These are phyloP conservation scores for Columbina picui DNA, from an alignment of 2,113 vertebrate species.

Conservation along the genomic window DNA sequence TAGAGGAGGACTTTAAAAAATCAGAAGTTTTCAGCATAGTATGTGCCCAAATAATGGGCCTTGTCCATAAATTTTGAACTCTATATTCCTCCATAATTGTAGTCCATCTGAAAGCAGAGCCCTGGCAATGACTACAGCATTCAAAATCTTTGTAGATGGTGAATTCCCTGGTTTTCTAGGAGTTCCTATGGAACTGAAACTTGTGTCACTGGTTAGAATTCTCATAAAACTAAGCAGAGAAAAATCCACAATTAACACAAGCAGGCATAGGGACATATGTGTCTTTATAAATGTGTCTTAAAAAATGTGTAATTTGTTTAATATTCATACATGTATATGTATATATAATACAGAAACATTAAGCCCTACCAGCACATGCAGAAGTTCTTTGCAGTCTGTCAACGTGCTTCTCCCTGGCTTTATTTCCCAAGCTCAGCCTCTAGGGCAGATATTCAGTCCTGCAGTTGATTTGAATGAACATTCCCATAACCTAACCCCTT, in stretches of 20 bases:
- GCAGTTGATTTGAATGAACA: not conserved
- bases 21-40: not conserved
- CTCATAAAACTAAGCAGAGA: not conserved
- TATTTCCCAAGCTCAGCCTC: not conserved
- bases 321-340: not conserved
- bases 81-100: not conserved
- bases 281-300: not conserved
- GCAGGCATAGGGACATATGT: not conserved
- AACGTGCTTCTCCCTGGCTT: not conserved
- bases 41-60: fast-evolving
- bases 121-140: not conserved
- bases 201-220: not conserved
- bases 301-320: not conserved
- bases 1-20: not conserved
- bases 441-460: not conserved
- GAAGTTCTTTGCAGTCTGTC: not conserved
- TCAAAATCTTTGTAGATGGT: not conserved
- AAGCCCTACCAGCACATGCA: not conserved
- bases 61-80: fast-evolving
- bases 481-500: not conserved
- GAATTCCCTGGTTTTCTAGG: not conserved
- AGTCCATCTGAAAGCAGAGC: not conserved
- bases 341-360: not conserved
- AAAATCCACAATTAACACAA: not conserved
- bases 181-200: not conserved